These are phyloP conservation scores for Symphodus melops DNA, from an alignment of 2,113 vertebrate species.

Conservation along the genomic window DNA sequence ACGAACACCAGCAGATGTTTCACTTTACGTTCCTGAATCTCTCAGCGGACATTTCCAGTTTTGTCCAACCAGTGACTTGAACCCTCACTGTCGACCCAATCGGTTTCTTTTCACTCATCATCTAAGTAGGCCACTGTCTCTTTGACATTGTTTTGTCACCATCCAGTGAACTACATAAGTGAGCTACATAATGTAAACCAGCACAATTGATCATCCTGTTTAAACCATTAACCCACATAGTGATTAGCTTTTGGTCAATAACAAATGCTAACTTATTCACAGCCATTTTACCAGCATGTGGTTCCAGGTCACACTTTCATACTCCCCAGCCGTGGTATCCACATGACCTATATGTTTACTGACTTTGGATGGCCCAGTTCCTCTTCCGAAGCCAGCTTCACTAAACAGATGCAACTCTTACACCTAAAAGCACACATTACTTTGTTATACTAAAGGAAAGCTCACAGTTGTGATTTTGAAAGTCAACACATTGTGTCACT, in stretches of 20 bases:
- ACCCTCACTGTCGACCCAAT: conserved; percentile 16
- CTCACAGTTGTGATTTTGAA: not conserved
- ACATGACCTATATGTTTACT: not conserved
- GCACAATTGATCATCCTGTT: conserved; percentile 56
- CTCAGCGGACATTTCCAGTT: not conserved
- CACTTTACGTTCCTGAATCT: conserved; percentile 6
- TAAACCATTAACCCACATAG: conserved; percentile 70
- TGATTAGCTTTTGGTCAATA: conserved; percentile 41
- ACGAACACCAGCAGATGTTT: conserved; percentile 16
- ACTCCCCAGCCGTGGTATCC: not conserved
- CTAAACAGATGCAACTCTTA: not conserved
- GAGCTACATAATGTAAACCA: conserved; percentile 46
- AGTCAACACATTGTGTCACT: no score
- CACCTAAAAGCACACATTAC: not conserved
- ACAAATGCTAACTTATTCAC: conserved; percentile 12
- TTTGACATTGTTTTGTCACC: conserved; percentile 31
- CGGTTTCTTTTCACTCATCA: not conserved
- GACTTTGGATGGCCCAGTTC: not conserved
- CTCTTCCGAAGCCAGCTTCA: not conserved
- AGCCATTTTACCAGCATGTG: conserved; percentile 38
- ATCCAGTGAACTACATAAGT: conserved; percentile 24
- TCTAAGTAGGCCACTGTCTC: conserved; percentile 48
- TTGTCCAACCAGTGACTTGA: conserved; percentile 11
- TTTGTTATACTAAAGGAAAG: not conserved
- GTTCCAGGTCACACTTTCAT: conserved; percentile 20